A percentile compares a stretch with the other conserved stretches of the same genome.
These are phyloP conservation scores for Gymnobelideus leadbeateri DNA, from an alignment of 2,113 vertebrate species.

Conservation along the genomic window DNA sequence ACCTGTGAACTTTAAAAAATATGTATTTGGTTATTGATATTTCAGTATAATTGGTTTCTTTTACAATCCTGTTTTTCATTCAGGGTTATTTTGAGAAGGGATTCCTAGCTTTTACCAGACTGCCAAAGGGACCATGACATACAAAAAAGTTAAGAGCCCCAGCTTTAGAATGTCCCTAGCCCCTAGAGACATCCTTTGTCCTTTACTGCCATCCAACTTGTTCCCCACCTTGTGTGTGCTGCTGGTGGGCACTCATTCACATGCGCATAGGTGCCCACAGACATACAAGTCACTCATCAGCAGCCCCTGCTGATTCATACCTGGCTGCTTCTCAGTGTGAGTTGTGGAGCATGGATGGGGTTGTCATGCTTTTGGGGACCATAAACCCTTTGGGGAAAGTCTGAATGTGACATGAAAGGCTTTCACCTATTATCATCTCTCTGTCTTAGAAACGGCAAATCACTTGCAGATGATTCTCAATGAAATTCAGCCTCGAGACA, in stretches of 20 bases:
- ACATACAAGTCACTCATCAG: neutral
- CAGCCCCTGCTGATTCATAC: too few species aligned
- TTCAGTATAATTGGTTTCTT: neutral
- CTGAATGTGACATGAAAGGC: neutral
- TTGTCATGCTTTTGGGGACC: neutral
- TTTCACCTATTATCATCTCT: neutral
- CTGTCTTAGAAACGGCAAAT: constrained; percentile 86
- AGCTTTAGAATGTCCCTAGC: neutral
- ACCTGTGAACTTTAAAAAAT: neutral
- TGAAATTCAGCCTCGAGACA: constrained; percentile 96
- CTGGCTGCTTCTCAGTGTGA: neutral
- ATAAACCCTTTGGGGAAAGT: neutral
- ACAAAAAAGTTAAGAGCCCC: neutral
- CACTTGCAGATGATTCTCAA: constrained; percentile 92
- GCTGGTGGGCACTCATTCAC: neutral
- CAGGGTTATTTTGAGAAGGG: neutral
- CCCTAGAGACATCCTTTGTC: neutral
- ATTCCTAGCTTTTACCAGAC: neutral
- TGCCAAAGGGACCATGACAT: neutral
- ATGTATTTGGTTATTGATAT: neutral
- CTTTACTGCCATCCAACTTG: neutral
- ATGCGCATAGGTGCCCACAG: neutral
- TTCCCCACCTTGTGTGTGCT: neutral
- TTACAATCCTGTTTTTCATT: neutral
- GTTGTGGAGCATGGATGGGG: constrained; percentile 24